Conservation (phyloP, 2,888 invertebrate genomes). For the Euplexia lucipara region DNA sequence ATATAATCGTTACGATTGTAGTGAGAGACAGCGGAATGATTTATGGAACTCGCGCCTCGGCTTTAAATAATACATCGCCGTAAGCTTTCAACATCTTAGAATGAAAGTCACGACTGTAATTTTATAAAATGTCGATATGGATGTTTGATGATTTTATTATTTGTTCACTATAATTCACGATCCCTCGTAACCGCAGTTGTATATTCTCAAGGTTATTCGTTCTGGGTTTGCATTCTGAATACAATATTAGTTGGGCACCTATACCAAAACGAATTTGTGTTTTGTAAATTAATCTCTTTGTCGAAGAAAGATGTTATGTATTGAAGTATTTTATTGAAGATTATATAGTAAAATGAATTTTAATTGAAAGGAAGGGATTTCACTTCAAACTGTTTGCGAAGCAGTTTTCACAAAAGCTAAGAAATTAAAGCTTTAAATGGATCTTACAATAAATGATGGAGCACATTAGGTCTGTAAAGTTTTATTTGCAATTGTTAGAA, state of each 20-base stretch:
- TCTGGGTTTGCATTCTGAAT: constrained; percentile 43
- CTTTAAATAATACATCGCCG: constrained; percentile 89
- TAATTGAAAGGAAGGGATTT: not conserved
- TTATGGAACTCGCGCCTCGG: constrained; percentile 84
- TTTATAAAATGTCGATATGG: constrained; percentile 85
- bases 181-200: constrained; percentile 46
- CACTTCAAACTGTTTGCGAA: not conserved
- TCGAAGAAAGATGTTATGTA: constrained; percentile 21
- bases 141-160: constrained; percentile 84
- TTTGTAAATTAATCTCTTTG: constrained; percentile 35
- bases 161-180: constrained; percentile 68
- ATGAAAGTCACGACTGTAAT: constrained; percentile 90
- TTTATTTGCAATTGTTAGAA: too few species aligned
- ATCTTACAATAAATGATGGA: not conserved
- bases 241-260: constrained; percentile 41
- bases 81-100: constrained; percentile 88
- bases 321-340: not conserved
- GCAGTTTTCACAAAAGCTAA: not conserved
- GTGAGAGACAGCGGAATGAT: constrained; percentile 84
- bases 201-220: constrained; percentile 61
- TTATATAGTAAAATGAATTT: not conserved
- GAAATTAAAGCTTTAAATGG: not conserved
- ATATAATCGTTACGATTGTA: constrained; percentile 85
- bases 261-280: constrained; percentile 32
- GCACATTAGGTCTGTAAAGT: not conserved